Percentiles rank a stretch among this genome's conserved stretches.
Evolutionary conservation across 1,140 invertebrate species (phyloP).

Genomic region (Asbolus verrucosus): DNA sequence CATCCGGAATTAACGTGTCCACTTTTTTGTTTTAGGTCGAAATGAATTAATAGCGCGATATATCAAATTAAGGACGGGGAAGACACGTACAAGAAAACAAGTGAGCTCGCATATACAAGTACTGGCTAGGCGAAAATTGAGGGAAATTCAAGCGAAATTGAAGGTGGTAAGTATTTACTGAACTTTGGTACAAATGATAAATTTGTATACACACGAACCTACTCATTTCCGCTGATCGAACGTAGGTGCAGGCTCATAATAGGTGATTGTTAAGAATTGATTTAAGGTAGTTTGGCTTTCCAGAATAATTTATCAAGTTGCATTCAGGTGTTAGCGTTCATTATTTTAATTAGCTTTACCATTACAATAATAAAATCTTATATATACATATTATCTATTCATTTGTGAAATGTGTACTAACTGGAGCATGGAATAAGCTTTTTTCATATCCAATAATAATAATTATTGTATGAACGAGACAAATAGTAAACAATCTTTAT

Average conservation of each 20-base stretch:
- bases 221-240: background rate
- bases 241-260: background rate
- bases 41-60: constrained; percentile 99
- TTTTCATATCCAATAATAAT: constrained; percentile 18
- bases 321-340: background rate
- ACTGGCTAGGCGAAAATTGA: constrained; percentile 94
- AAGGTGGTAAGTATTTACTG: constrained; percentile 85
- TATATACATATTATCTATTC: constrained; percentile 36
- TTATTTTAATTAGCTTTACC: constrained; percentile 5
- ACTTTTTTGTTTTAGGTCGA: constrained; percentile 77
- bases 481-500: constrained; percentile 27
- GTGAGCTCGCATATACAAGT: constrained; percentile 99
- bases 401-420: constrained; percentile 41
- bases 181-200: too few species aligned
- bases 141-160: constrained; percentile 97
- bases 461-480: constrained; percentile 10
- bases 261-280: constrained; percentile 23
- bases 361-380: constrained; percentile 31
- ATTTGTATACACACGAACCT: too few species aligned
- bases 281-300: constrained; percentile 22
- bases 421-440: constrained; percentile 44
- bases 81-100: constrained; percentile 98
- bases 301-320: constrained; percentile 10
- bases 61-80: constrained; percentile 98
- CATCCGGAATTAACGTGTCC: too few species aligned